Conservation (phyloP, 2,797 vertebrate genomes). For the Cuniculus paca region DNA sequence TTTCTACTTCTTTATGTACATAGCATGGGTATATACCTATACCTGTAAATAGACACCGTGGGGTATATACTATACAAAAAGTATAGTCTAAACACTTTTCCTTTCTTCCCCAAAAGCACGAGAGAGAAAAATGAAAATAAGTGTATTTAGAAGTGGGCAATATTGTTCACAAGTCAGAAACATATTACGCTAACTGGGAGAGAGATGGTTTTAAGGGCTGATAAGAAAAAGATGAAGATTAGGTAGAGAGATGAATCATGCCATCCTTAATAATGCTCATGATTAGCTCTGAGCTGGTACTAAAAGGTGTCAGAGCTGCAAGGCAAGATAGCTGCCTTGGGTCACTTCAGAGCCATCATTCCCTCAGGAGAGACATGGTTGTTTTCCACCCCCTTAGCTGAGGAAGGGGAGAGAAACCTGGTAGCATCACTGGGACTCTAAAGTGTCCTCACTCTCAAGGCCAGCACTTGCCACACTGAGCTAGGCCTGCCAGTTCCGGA, state of each 20-base stretch:
- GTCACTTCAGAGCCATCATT: too few relatives aligned
- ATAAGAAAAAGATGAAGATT: neutral
- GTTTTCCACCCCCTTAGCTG: neutral
- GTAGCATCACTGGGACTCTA: neutral
- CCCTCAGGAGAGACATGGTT: neutral
- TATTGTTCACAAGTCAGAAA: neutral
- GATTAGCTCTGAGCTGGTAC: neutral
- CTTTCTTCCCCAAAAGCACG: neutral
- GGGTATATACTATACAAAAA: constrained; percentile 29
- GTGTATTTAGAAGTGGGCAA: neutral
- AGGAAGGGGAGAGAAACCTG: neutral
- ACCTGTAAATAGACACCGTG: neutral
- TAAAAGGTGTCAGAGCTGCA: neutral
- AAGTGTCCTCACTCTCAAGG: neutral
- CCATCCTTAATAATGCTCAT: neutral
- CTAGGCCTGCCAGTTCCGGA: fast-evolving
- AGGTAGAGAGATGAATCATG: neutral
- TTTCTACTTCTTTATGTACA: neutral
- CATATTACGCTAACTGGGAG: neutral
- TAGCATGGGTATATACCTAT: too few relatives aligned
- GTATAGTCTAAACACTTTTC: neutral
- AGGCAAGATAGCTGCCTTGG: neutral
- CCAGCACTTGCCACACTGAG: neutral
- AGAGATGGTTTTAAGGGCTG: neutral
- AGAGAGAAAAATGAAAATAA: constrained; percentile 31